A percentile compares a stretch with the other conserved stretches of the same genome.
phyloP scores from a whole-genome alignment of 37 sponge, comb jelly and placozoan genomes.

The Ianthella basta region DNA sequence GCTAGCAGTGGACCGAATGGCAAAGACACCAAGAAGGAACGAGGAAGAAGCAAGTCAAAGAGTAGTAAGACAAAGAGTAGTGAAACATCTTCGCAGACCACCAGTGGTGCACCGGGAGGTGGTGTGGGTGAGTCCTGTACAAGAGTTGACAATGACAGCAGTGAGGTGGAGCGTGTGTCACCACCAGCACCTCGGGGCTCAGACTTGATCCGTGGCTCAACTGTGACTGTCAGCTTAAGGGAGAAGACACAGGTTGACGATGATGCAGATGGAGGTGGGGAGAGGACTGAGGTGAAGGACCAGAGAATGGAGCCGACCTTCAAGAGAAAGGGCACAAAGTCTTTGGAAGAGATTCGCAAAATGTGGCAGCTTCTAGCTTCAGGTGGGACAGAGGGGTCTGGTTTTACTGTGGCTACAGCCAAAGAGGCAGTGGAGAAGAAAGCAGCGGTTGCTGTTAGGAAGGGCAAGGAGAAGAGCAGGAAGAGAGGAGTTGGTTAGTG shows the following conservation, averaged over 20 bases:
- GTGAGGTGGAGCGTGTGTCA: too few relatives aligned
- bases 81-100: background rate
- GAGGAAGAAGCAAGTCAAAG: too few relatives aligned
- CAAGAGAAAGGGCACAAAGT: conserved; percentile 7
- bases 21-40: background rate
- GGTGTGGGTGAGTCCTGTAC: too few relatives aligned
- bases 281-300: too few relatives aligned
- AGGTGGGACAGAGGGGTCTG: background rate
- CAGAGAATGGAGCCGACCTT: background rate
- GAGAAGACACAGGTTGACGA: too few relatives aligned
- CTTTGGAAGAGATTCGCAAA: conserved; percentile 32
- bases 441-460: conserved; percentile 1
- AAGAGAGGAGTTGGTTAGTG: background rate
- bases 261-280: too few relatives aligned
- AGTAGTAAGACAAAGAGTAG: too few relatives aligned
- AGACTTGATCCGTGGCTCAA: too few relatives aligned
- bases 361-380: conserved; percentile 13
- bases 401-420: background rate
- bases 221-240: too few relatives aligned
- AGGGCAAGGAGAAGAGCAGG: background rate
- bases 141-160: too few relatives aligned
- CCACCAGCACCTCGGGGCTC: too few relatives aligned
- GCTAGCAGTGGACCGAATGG: background rate
- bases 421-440: background rate
- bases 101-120: background rate